Base-by-base conservation (phyloP, 1,140 invertebrate genomes). In the Zaprionus ornatus region DNA sequence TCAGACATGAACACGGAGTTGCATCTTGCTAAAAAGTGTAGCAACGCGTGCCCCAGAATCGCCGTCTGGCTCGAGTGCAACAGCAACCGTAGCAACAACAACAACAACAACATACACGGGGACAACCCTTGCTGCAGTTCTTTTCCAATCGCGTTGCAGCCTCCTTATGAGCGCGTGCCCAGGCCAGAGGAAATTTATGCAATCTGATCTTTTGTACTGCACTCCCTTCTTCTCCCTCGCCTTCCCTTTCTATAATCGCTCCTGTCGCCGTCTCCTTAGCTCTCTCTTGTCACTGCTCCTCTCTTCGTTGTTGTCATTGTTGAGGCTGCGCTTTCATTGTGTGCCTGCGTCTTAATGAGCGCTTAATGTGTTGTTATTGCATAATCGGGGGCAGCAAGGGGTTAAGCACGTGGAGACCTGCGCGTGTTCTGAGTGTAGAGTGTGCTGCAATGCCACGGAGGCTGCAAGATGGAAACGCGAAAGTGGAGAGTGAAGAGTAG, bases 311-410 rank as follows among this genome's bases (percentile, higher is more conserved):
- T 27, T 57, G 23, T 23, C 29, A 21, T 29, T 57, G 35, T 32
- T 55, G 29, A 17, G 56, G 21, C 21, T 65, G 50, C 61, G 54
- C 32, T 57, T 62, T 50, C 52, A 19, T 48, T 59, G n/a, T 45
- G 29, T 50, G 57, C 48, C 27, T 64, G 80, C 75, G 80, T 83
- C 81, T 80, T 84, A 84, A 84, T 84, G 81, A 77, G 73, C 52
- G 81, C 81, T 77, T 84, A 84, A 84, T 84, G 77, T 80, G 81
- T 80, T 80, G 81, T 84, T 81, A 84, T 84, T 84, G 78, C 74
- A 66, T 71, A 84, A 84, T 80, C 77, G 72, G 64, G 62, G 15
- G 52, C 52, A 55, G n/a, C 13, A 23, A 55, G 52, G n/a, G 52
- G 45, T 50, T 78, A 70, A 71, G 78, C 59, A 55, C 71, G 32